Conservation (phyloP, 2,113 vertebrate genomes). For the Callaeas wilsoni region DNA sequence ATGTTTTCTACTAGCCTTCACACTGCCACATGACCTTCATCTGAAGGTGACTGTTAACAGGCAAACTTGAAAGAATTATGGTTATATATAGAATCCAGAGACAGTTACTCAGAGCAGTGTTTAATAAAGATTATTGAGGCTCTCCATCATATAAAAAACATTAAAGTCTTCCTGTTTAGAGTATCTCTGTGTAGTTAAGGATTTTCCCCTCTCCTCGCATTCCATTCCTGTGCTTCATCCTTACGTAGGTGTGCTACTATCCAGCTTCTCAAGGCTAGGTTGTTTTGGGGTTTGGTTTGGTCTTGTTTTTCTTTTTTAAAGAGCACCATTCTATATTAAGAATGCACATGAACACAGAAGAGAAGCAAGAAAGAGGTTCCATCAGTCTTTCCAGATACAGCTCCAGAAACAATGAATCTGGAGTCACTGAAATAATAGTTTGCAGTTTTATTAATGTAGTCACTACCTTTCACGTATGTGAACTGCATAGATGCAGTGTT, state of each 20-base stretch:
- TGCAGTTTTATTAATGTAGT: background rate
- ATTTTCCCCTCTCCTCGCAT: background rate
- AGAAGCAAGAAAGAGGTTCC: background rate
- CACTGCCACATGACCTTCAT: background rate
- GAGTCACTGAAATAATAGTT: background rate
- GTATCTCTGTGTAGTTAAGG: background rate
- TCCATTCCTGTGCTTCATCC: background rate
- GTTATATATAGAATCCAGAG: background rate
- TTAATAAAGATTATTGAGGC: background rate
- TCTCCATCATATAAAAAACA: background rate
- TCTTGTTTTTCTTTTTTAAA: background rate
- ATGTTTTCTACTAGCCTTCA: background rate
- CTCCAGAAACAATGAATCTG: background rate
- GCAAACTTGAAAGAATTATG: background rate
- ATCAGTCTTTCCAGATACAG: background rate
- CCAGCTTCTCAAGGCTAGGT: background rate
- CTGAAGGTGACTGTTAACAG: background rate
- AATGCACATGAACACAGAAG: background rate
- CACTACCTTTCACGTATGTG: background rate
- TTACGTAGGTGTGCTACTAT: background rate
- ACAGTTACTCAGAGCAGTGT: background rate
- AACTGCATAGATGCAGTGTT: background rate
- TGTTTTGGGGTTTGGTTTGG: background rate
- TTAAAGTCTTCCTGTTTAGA: background rate
- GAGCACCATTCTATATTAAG: background rate